Conservation (phyloP, 2,113 vertebrate genomes). For the Callopanchax toddi region DNA sequence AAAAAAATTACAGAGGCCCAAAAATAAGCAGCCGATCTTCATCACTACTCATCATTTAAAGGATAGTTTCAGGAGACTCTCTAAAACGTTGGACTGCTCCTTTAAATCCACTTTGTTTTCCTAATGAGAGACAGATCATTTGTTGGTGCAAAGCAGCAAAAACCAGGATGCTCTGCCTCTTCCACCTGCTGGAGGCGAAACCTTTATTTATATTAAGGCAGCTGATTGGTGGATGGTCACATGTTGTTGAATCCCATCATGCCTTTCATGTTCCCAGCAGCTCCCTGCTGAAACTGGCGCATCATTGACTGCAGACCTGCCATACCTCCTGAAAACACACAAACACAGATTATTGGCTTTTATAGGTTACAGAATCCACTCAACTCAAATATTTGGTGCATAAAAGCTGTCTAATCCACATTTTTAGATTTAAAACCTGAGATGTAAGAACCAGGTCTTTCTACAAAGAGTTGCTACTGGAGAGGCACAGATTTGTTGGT, state of each 20-base stretch:
- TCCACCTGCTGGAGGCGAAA: conserved; percentile 19
- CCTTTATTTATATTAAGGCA: conserved; percentile 71
- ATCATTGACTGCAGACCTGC: conserved; percentile 99
- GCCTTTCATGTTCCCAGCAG: conserved; percentile 99
- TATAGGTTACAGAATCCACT: too few species aligned
- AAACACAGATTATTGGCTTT: not conserved
- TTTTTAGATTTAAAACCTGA: too few species aligned
- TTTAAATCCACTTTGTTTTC: conserved; percentile 19
- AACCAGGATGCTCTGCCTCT: conserved; percentile 8
- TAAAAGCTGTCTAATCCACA: too few species aligned
- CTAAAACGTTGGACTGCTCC: conserved; percentile 4
- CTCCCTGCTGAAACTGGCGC: conserved; percentile 98
- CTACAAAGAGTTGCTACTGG: too few species aligned
- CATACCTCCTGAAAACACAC: conserved; percentile 87
- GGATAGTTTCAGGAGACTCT: not conserved
- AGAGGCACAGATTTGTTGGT: too few species aligned
- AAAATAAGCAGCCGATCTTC: not conserved
- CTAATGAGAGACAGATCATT: conserved; percentile 14
- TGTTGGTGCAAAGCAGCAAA: conserved; percentile 30
- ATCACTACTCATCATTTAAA: conserved; percentile 1
- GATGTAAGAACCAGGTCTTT: too few species aligned
- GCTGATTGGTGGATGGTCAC: conserved; percentile 78
- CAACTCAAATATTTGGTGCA: too few species aligned
- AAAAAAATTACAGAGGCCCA: conserved; percentile 43
- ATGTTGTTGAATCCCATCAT: conserved; percentile 99